These are phyloP conservation scores for Pyrochroa serraticornis DNA, from an alignment of 2,888 invertebrate species.

Conservation along the genomic window DNA sequence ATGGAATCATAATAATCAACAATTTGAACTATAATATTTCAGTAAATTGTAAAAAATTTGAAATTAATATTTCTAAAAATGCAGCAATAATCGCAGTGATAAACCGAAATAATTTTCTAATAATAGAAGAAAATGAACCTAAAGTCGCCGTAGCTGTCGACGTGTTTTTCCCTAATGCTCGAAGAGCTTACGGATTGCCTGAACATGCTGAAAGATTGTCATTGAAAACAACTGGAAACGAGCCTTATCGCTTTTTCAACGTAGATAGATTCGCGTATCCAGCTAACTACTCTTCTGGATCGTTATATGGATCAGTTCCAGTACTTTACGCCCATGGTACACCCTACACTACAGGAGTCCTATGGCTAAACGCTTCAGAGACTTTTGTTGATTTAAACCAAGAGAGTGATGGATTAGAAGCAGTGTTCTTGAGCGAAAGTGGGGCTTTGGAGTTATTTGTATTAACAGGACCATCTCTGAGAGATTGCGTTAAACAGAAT, in stretches of 20 bases:
- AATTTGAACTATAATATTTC: neutral
- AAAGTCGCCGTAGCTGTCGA: conserved; percentile 6
- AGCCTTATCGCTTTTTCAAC: conserved; percentile 18
- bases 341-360: conserved; percentile 51
- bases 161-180: conserved; percentile 8
- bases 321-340: conserved; percentile 85
- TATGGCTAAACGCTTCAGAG: conserved; percentile 89
- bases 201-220: conserved; percentile 6
- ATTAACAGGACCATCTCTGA: conserved; percentile 82
- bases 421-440: conserved; percentile 92
- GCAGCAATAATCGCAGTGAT: neutral
- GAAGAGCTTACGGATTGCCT: conserved; percentile 13
- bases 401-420: conserved; percentile 62
- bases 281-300: neutral
- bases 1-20: neutral
- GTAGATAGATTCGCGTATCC: conserved; percentile 9
- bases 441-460: conserved; percentile 94
- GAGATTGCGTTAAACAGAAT: conserved; percentile 86
- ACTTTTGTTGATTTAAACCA: conserved; percentile 89
- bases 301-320: conserved; percentile 69
- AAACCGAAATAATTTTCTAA: conserved; percentile 1
- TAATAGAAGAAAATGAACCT: conserved; percentile 1
- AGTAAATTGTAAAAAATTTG: neutral
- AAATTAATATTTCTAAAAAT: conserved; percentile 3
- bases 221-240: neutral